phyloP scores from a whole-genome alignment of 2,797 vertebrate species.

The Cuculus canorus region DNA sequence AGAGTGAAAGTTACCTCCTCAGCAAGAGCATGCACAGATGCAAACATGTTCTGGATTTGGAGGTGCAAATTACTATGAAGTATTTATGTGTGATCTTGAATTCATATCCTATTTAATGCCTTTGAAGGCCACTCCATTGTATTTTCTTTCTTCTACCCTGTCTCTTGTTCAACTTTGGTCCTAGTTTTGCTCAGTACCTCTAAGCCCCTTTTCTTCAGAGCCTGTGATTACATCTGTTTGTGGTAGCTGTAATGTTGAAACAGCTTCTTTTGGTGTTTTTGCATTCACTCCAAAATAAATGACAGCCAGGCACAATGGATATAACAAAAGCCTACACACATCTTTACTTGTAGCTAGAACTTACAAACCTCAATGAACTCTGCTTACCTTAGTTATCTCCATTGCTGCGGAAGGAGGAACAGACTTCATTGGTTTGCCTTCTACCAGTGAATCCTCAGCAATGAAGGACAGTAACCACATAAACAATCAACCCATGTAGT shows the following conservation, averaged over 20 bases:
- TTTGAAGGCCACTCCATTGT: background rate
- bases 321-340: background rate
- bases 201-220: background rate
- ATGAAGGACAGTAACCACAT: background rate
- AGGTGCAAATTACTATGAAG: background rate
- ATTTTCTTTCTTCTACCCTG: background rate
- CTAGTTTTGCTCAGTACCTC: background rate
- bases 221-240: background rate
- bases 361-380: background rate
- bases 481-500: background rate
- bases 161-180: background rate
- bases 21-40: background rate
- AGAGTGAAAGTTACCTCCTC: background rate
- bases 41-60: background rate
- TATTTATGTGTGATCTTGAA: background rate
- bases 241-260: background rate
- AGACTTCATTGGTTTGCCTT: background rate
- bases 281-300: background rate
- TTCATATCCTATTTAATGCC: background rate
- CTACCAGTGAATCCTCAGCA: background rate
- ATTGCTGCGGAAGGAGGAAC: background rate
- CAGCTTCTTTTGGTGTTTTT: background rate
- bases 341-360: background rate
- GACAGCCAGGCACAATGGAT: background rate
- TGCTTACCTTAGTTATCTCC: background rate